phyloP scores from a whole-genome alignment of 2,888 invertebrate species.

The Lymantria dispar region DNA sequence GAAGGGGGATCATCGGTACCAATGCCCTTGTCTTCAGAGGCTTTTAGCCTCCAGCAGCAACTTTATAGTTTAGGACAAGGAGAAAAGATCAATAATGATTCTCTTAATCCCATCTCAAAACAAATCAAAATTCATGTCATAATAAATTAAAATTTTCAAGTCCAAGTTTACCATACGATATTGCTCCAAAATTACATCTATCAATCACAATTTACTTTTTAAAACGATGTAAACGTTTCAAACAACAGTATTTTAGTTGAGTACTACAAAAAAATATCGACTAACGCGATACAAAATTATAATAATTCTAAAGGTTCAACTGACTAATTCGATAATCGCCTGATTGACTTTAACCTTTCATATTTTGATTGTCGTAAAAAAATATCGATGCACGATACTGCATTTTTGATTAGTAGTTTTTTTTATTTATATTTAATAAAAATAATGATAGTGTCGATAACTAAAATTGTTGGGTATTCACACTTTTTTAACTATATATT shows the following conservation, averaged over 20 bases:
- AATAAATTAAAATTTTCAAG: too few species aligned
- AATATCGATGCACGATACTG: conserved; percentile 26
- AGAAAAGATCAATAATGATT: too few species aligned
- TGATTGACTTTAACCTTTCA: conserved; percentile 40
- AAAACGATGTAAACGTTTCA: conserved; percentile 29
- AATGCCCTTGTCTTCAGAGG: too few species aligned
- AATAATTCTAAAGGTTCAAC: conserved; percentile 54
- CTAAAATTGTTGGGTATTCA: conserved; percentile 2
- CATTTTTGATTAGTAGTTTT: conserved; percentile 11
- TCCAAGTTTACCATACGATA: not conserved
- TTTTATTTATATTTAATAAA: not conserved
- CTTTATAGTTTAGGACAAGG: too few species aligned
- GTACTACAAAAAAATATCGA: conserved; percentile 30
- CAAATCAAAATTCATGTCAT: too few species aligned
- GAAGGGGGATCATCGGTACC: too few species aligned
- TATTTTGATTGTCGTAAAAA: conserved; percentile 35
- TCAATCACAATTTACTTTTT: conserved; percentile 42
- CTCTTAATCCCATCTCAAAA: too few species aligned
- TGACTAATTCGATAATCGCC: conserved; percentile 58
- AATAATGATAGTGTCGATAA: conserved; percentile 9
- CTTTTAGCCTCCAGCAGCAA: too few species aligned
- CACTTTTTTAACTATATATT: not conserved
- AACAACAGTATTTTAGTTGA: conserved; percentile 27
- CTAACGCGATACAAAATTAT: conserved; percentile 50
- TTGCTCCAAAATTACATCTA: conserved; percentile 27